These are phyloP conservation scores for Illadopsis cleaveri DNA, from an alignment of 2,113 vertebrate genomes.

Conservation along the genomic window DNA sequence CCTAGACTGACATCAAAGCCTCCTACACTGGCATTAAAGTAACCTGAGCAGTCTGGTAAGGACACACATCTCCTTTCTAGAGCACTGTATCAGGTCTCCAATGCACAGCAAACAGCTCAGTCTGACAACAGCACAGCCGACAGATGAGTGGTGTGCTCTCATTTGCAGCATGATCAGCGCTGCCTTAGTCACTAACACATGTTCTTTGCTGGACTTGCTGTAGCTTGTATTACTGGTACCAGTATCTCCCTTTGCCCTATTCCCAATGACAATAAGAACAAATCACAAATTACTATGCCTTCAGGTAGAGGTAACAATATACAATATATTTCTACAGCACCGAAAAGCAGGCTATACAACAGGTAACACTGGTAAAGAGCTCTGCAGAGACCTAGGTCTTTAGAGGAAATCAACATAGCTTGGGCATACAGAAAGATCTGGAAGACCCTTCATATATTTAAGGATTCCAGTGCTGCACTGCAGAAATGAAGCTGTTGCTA, in stretches of 20 bases:
- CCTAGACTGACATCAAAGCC: neutral
- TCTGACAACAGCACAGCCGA: neutral
- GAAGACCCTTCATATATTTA: neutral
- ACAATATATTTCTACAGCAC: neutral
- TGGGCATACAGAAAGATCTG: neutral
- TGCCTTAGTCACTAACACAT: neutral
- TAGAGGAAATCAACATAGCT: neutral
- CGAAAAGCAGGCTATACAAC: neutral
- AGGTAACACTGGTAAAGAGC: neutral
- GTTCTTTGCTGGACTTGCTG: neutral
- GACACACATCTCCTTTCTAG: neutral
- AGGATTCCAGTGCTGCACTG: neutral
- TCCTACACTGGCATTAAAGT: neutral
- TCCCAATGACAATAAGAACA: neutral
- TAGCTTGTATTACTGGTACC: neutral
- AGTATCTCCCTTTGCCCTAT: neutral
- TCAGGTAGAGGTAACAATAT: neutral
- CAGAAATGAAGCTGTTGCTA: neutral
- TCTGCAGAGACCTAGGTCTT: neutral
- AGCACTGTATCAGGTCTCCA: neutral
- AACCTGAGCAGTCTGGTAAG: neutral
- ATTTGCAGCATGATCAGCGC: rapidly evolving
- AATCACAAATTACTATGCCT: neutral
- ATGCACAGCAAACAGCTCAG: neutral
- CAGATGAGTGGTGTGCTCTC: neutral